phyloP scores from a whole-genome alignment of 2,797 vertebrate genomes.

The Neoniphon sammara region DNA sequence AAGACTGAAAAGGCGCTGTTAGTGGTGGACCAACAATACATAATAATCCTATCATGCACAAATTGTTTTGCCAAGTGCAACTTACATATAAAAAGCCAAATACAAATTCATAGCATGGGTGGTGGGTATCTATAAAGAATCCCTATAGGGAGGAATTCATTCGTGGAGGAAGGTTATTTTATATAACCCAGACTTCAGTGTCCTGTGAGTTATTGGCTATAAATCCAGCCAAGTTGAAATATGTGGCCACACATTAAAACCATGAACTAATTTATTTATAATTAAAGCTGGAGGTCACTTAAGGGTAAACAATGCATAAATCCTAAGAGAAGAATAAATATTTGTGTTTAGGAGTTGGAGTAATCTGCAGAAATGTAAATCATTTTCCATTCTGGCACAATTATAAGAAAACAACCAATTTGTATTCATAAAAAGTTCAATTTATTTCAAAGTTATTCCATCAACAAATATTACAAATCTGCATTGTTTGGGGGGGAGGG shows the following conservation, averaged over 20 bases:
- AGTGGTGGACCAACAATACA: background rate
- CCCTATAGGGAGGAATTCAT: slow-evolving; percentile 14
- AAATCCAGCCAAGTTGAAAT: slow-evolving; percentile 45
- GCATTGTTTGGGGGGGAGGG: slow-evolving; percentile 35
- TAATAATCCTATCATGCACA: background rate
- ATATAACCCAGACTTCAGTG: slow-evolving; percentile 50
- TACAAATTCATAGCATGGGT: background rate
- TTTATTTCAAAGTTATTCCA: slow-evolving; percentile 79
- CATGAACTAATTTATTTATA: slow-evolving; percentile 25
- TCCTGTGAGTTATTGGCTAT: slow-evolving; percentile 49
- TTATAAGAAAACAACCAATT: slow-evolving; percentile 47
- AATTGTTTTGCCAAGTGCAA: background rate
- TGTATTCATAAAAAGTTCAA: slow-evolving; percentile 70
- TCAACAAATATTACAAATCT: slow-evolving; percentile 74
- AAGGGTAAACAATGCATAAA: slow-evolving; percentile 35
- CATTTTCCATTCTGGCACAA: slow-evolving; percentile 27
- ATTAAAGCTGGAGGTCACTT: slow-evolving; percentile 35
- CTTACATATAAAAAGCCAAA: background rate
- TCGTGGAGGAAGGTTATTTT: slow-evolving; percentile 47
- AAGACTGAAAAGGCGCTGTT: too few relatives aligned
- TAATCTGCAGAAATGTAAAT: slow-evolving; percentile 31
- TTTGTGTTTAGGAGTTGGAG: slow-evolving; percentile 22
- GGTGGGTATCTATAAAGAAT: background rate
- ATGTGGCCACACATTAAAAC: slow-evolving; percentile 25
- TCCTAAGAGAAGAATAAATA: slow-evolving; percentile 1